These are phyloP conservation scores for Hemithea aestivaria DNA, from an alignment of 2,888 invertebrate species.

Conservation along the genomic window DNA sequence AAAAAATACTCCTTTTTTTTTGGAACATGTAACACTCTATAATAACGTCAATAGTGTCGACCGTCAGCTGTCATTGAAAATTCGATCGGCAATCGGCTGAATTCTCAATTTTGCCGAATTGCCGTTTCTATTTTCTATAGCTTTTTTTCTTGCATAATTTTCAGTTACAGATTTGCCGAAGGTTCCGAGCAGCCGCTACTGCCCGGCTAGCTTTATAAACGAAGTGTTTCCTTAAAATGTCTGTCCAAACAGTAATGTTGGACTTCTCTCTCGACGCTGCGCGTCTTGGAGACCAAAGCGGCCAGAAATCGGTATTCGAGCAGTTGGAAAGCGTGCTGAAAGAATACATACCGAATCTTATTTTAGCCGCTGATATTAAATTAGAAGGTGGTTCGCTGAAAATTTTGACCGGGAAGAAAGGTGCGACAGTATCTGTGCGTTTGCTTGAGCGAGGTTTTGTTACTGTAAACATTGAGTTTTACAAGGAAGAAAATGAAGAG, in stretches of 20 bases:
- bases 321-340: slow-evolving; percentile 84
- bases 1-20: no score
- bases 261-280: slow-evolving; percentile 88
- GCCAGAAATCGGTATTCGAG: slow-evolving; percentile 82
- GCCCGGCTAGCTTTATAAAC: no score
- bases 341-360: slow-evolving; percentile 85
- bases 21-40: no score
- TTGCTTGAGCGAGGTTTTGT: slow-evolving; percentile 87
- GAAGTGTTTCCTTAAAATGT: slow-evolving; percentile 71
- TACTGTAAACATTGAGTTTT: slow-evolving; percentile 91
- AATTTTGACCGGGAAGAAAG: slow-evolving; percentile 84
- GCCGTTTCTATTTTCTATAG: no score
- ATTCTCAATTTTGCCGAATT: no score
- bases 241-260: slow-evolving; percentile 87
- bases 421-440: slow-evolving; percentile 84
- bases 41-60: background rate
- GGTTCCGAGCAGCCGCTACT: no score
- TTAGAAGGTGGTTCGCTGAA: slow-evolving; percentile 85
- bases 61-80: no score
- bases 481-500: slow-evolving; percentile 85
- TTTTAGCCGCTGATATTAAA: slow-evolving; percentile 82
- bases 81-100: no score
- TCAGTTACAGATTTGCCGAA: no score
- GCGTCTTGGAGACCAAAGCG: slow-evolving; percentile 82
- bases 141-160: no score